A percentile compares a stretch with the other conserved stretches of the same genome.
These are phyloP conservation scores for Aspidapion aeneum DNA, from an alignment of 2,888 invertebrate genomes.

Conservation along the genomic window DNA sequence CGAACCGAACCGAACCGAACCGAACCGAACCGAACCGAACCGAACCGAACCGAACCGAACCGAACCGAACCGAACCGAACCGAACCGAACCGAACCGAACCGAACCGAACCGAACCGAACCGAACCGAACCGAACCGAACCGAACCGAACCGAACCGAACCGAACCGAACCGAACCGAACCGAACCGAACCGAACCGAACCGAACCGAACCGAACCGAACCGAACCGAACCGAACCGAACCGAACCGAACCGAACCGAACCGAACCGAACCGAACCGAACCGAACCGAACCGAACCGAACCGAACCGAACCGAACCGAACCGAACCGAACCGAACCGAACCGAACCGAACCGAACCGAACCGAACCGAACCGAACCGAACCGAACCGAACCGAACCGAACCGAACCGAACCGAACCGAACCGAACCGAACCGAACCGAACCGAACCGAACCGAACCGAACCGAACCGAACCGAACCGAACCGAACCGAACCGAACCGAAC, in stretches of 20 bases:
- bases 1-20: constrained; percentile 15
- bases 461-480: not conserved
- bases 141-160: not conserved
- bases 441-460: not conserved
- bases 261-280: not conserved
- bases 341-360: not conserved
- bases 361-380: not conserved
- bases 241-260: not conserved
- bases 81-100: constrained; percentile 11
- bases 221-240: not conserved
- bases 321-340: not conserved
- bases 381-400: not conserved
- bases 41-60: constrained; percentile 10
- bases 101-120: constrained; percentile 8
- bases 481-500: not conserved
- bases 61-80: constrained; percentile 11
- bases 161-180: not conserved
- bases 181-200: not conserved
- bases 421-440: not conserved
- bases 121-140: not conserved
- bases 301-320: not conserved
- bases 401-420: not conserved
- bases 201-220: not conserved
- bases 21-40: constrained; percentile 10
- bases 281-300: not conserved